Base-by-base conservation (phyloP, 2,113 vertebrate species). In the Menidia beryllina region DNA sequence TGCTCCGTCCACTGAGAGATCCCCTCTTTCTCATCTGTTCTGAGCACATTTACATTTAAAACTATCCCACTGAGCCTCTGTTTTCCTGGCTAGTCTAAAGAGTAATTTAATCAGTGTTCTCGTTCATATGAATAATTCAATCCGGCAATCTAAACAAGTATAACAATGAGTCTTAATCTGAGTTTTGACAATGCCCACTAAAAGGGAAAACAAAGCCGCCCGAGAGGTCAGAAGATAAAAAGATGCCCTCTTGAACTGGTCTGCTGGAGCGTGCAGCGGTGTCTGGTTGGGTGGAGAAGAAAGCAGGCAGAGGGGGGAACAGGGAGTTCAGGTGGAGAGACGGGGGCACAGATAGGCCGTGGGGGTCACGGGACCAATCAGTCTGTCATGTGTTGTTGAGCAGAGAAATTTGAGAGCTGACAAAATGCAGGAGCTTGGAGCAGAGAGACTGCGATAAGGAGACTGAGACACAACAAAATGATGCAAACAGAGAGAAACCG, bases 401-500 rank as follows among this genome's bases (percentile, higher is more conserved):
- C 66, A 72, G 24, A 78, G 83, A 86, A 77, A 90, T 82, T 76
- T 82, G 80, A 84, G 84, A 71, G 45, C 17, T 13, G 66, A 52
- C 65, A 14, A 83, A 63, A 67, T 64, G 43, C 62, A 64, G 71
- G 48, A 59, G 58, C 67, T n/a, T 39, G 53, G 51, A 4, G 21
- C 11, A 23, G 73, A 75, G 68, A 74, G 67, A 75, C 39, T 56
- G 21, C 58, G 75, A 62, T 55, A 23, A 61, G 2, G 17, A 64
- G 45, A 41, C 19, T 67, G 7, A 34, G 2, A 3, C 0, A 45
- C 1, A 47, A 20, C 41, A 45, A 17, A 11, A 45, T 50, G 26
- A 64, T 19, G 13, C 19, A 61, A 27, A 65, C 7, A 3, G 12
- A 21, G 30, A 61, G 43, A 50, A 69, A 50, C 1, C 21, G 21